phyloP scores from a whole-genome alignment of 2,888 invertebrate species.

The Cephus rjabovi region DNA sequence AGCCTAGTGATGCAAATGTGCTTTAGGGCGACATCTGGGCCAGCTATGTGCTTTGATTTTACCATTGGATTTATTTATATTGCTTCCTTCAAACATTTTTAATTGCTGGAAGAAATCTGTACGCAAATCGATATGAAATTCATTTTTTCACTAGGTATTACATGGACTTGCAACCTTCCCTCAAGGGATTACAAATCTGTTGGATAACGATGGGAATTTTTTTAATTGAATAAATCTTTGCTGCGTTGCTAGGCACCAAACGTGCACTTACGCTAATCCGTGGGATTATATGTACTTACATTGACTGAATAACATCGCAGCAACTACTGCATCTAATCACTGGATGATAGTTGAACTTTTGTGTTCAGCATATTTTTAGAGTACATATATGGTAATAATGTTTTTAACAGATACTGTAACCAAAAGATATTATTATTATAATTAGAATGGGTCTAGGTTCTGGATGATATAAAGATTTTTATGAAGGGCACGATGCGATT shows the following conservation, averaged over 20 bases:
- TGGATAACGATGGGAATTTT: constrained; percentile 23
- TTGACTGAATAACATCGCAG: not conserved
- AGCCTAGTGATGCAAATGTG: not conserved
- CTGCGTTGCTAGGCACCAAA: not conserved
- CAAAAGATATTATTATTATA: not conserved
- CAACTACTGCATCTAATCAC: not conserved
- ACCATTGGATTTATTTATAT: not conserved
- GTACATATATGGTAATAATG: not conserved
- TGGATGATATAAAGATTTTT: not conserved
- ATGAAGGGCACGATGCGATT: not conserved
- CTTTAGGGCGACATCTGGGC: not conserved
- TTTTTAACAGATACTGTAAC: not conserved
- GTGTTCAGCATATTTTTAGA: too few species aligned
- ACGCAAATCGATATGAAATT: not conserved
- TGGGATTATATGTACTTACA: not conserved
- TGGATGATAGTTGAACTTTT: not conserved
- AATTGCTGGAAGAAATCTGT: not conserved
- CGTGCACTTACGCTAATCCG: not conserved
- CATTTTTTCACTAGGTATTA: not conserved
- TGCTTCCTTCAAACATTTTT: not conserved
- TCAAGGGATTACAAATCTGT: not conserved
- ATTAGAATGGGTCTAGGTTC: not conserved
- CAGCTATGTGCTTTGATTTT: not conserved
- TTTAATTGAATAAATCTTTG: constrained; percentile 13
- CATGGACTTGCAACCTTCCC: not conserved